Percentiles rank a stretch among this genome's conserved stretches.
Evolutionary conservation across 2,797 vertebrate genomes (phyloP).

Genomic region (Pseudochaenichthys georgianus): DNA sequence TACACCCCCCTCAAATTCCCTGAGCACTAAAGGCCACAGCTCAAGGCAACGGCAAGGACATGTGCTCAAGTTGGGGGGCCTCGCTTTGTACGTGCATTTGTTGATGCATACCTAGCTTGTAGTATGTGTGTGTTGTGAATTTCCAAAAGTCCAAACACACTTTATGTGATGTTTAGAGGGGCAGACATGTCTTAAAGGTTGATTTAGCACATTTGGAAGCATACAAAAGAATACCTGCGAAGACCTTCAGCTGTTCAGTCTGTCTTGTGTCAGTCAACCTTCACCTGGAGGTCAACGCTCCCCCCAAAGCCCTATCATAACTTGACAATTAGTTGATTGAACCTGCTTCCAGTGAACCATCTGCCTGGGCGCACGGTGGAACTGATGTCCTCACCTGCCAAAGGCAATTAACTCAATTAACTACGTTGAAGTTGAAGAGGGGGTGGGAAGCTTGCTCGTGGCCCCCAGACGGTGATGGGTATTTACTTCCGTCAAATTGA

Average conservation of each 20-base stretch:
- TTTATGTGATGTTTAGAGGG: not conserved
- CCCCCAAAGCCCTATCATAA: slow-evolving; percentile 64
- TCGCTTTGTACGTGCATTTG: slow-evolving; percentile 30
- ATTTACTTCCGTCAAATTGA: slow-evolving; percentile 84
- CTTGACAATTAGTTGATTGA: slow-evolving; percentile 78
- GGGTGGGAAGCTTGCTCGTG: slow-evolving; percentile 44
- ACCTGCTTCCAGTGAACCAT: slow-evolving; percentile 71
- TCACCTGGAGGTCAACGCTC: slow-evolving; percentile 60
- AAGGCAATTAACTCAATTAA: slow-evolving; percentile 82
- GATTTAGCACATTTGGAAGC: slow-evolving; percentile 14
- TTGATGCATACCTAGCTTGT: slow-evolving; percentile 25
- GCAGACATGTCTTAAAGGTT: not conserved
- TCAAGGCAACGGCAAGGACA: slow-evolving; percentile 67
- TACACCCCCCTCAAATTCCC: slow-evolving; percentile 76
- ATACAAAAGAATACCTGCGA: slow-evolving; percentile 8
- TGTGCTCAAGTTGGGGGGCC: slow-evolving; percentile 43
- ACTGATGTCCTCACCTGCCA: slow-evolving; percentile 81
- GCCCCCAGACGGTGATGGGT: slow-evolving; percentile 77
- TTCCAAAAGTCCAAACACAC: slow-evolving; percentile 8
- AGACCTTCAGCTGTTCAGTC: slow-evolving; percentile 25
- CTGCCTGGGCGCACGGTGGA: slow-evolving; percentile 70
- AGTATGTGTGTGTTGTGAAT: slow-evolving; percentile 50
- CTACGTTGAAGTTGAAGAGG: slow-evolving; percentile 55
- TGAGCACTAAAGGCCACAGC: slow-evolving; percentile 67
- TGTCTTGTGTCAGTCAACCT: slow-evolving; percentile 51